These are phyloP conservation scores for Diogma glabrata DNA, from an alignment of 2,888 invertebrate species.

Conservation along the genomic window DNA sequence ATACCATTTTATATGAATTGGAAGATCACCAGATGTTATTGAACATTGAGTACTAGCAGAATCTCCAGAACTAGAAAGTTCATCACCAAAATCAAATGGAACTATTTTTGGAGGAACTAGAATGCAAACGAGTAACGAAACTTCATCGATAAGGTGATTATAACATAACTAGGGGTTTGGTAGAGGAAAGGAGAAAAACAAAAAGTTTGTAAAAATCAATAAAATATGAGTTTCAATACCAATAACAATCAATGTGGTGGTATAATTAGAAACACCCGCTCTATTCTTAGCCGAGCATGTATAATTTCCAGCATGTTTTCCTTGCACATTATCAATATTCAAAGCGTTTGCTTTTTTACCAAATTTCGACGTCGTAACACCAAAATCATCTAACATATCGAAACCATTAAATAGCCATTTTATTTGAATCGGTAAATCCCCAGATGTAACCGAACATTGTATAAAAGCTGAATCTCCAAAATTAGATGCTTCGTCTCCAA, in stretches of 20 bases:
- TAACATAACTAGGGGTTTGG: too few relatives aligned
- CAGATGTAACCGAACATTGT: conserved; percentile 59
- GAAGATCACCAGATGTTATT: conserved; percentile 41
- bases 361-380: conserved; percentile 37
- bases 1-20: conserved; percentile 44
- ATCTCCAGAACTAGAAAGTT: conserved; percentile 28
- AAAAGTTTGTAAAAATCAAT: too few relatives aligned
- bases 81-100: conserved; percentile 65
- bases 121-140: conserved; percentile 19
- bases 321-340: conserved; percentile 49
- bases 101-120: conserved; percentile 64
- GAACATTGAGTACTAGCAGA: conserved; percentile 38
- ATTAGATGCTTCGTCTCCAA: conserved; percentile 50
- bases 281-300: conserved; percentile 45
- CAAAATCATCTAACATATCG: conserved; percentile 33
- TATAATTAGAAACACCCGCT: conserved; percentile 49
- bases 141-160: too few relatives aligned
- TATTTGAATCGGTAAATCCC: conserved; percentile 66
- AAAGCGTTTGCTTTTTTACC: conserved; percentile 49
- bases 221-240: too few relatives aligned
- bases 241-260: conserved; percentile 53
- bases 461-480: conserved; percentile 23
- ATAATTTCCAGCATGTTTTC: conserved; percentile 60
- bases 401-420: conserved; percentile 44
- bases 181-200: too few relatives aligned